Evolutionary conservation across 2,888 invertebrate genomes (phyloP), one percentile per base, ranked within the genome.

Genomic region (Drosophila phalerata): DNA sequence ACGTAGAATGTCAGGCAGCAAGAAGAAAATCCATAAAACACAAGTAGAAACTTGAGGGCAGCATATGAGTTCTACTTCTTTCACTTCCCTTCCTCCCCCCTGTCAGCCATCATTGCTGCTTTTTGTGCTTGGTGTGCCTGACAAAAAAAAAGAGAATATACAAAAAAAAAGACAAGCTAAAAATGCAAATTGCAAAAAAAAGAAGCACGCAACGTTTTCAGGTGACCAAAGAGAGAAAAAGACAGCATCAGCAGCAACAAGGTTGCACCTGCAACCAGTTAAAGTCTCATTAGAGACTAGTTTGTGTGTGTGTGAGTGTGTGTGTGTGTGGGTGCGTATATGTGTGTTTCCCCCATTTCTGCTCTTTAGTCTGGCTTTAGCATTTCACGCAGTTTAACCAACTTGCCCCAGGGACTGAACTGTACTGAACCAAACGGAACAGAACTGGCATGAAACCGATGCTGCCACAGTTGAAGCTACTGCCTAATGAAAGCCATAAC

Each of bases 1-100:
- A 85, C 89, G 89, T 85, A 80, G 78, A 69, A 77, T 79, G 85
- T 69, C 81, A 77, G 75, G 68, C 69, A 53, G 60, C 66, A 61
- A 52, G 56, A 71, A 85, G 68, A 88, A 86, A 88, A 83, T 72
- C 82, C 78, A 87, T 79, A 85, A 81, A 79, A 72, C 73, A 81
- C 69, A 76, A 81, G 67, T 63, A 69, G 69, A 77, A 73, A 64
- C 69, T 68, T 63, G 63, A 77, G 69, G 63, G 64, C 74, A 64
- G 63, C 78, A 71, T 77, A 73, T 64, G 73, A 73, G 66, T 56
- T 71, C 55, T 34, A 15, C 49, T 30, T 32, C 22, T 17, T 51
- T 9, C 30, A 3, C 10, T 3, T n/a, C 52, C 0, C 17, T 10
- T 13, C 9, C 10, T 4, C 11, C 22, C 30, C 8, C 11, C 19